These are phyloP conservation scores for Oegoconia quadripuncta DNA, from an alignment of 2,888 invertebrate species.

Conservation along the genomic window DNA sequence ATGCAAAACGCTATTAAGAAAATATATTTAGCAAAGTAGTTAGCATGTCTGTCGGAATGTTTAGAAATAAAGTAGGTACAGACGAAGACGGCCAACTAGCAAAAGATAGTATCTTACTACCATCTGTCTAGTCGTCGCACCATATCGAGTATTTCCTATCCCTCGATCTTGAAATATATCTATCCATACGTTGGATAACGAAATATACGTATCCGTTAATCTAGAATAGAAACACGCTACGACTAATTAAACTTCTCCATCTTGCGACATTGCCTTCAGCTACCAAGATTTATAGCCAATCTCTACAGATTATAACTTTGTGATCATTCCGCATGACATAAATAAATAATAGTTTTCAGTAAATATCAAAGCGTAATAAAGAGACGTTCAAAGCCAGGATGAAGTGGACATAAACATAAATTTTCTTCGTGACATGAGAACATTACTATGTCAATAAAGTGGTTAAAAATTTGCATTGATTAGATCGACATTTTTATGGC, in stretches of 20 bases:
- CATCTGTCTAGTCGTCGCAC: constrained; percentile 55
- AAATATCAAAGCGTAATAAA: constrained; percentile 46
- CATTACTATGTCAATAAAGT: constrained; percentile 61
- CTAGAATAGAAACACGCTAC: constrained; percentile 51
- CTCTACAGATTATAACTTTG: constrained; percentile 31
- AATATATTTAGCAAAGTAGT: constrained; percentile 4
- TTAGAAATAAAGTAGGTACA: constrained; percentile 48
- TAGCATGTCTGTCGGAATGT: constrained; percentile 11
- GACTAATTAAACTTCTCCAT: constrained; percentile 55
- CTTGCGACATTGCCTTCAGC: constrained; percentile 33
- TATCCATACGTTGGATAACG: constrained; percentile 44
- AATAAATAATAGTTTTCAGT: constrained; percentile 30
- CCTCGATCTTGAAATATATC: constrained; percentile 58
- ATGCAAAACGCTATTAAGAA: background rate
- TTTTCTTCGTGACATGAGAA: constrained; percentile 45
- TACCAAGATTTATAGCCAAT: constrained; percentile 48
- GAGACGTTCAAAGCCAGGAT: constrained; percentile 30
- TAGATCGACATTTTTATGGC: constrained; percentile 40
- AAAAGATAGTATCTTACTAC: constrained; percentile 52
- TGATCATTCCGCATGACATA: constrained; percentile 32
- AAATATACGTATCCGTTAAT: constrained; percentile 49
- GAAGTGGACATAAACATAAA: constrained; percentile 47
- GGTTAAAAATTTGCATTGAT: constrained; percentile 52
- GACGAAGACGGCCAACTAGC: constrained; percentile 37
- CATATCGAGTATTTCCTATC: constrained; percentile 57